Evolutionary conservation across 1,140 invertebrate genomes (phyloP).

Genomic region (Solenopsis invicta): DNA sequence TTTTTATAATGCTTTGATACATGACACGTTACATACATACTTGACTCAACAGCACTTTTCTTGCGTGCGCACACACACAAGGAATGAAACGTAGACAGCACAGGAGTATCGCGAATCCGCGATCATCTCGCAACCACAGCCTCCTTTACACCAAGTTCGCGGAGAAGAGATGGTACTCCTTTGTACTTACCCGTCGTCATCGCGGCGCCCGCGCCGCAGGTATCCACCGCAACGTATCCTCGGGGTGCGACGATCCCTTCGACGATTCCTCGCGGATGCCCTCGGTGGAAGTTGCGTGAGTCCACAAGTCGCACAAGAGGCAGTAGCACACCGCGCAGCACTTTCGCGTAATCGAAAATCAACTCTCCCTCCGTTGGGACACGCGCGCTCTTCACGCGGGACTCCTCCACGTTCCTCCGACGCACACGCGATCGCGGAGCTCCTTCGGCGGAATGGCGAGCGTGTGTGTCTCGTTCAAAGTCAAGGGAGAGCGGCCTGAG

Average conservation of each 20-base stretch:
- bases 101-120: too few species aligned
- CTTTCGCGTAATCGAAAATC: background rate
- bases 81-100: too few species aligned
- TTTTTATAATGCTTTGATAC: too few species aligned
- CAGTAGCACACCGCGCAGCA: background rate
- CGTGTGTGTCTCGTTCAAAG: constrained; percentile 21
- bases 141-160: background rate
- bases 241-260: too few species aligned
- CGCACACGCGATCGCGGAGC: background rate
- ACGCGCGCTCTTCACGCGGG: background rate
- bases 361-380: background rate
- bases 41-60: too few species aligned
- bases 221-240: too few species aligned
- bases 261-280: too few species aligned
- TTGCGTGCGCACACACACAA: too few species aligned
- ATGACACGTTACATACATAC: too few species aligned
- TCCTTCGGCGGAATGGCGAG: constrained; percentile 20
- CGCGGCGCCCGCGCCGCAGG: background rate
- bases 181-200: constrained; percentile 15
- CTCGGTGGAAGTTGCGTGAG: too few species aligned
- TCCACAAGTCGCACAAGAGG: too few species aligned
- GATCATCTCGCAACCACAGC: too few species aligned
- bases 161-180: background rate
- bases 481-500: background rate
- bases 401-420: background rate